Evolutionary conservation across 2,888 invertebrate species (phyloP).

Genomic region (Steinernema carpocapsae): DNA sequence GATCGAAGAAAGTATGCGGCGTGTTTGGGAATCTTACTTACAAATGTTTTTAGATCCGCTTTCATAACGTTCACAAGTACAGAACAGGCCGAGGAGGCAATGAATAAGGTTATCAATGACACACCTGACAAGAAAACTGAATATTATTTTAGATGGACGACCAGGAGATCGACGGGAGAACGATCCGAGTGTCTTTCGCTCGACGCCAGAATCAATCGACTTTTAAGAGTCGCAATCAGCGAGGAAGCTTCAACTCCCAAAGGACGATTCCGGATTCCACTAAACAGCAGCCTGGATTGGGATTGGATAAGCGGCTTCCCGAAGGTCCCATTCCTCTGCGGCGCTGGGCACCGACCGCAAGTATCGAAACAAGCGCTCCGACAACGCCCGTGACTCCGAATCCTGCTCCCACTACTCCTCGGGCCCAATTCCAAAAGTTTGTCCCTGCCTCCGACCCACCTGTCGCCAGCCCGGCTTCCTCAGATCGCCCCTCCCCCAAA

Average conservation of each 20-base stretch:
- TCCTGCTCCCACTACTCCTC: neutral
- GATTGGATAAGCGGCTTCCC: neutral
- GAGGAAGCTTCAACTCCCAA: neutral
- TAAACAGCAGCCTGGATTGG: neutral
- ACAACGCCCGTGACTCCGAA: neutral
- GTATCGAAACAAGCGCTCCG: conserved; percentile 12
- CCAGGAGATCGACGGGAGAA: conserved; percentile 43
- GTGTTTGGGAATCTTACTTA: neutral
- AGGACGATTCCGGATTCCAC: neutral
- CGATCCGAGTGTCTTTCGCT: conserved; percentile 46
- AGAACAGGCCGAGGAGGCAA: conserved; percentile 38
- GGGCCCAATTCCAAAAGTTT: conserved; percentile 15
- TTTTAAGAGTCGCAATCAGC: neutral
- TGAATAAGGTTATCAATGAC: conserved; percentile 33
- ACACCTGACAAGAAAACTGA: neutral
- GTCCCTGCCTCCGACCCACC: neutral
- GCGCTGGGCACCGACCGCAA: neutral
- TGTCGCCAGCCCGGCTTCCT: neutral
- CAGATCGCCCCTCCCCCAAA: neutral
- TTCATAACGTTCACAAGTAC: conserved; percentile 38
- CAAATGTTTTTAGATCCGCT: conserved; percentile 35
- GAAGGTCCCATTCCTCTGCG: conserved; percentile 9
- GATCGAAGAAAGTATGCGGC: conserved; percentile 38
- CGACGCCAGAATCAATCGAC: conserved; percentile 28
- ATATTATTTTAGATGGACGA: conserved; percentile 44